Conservation (phyloP, 2,113 vertebrate genomes). For the Triplophysa tibetana region DNA sequence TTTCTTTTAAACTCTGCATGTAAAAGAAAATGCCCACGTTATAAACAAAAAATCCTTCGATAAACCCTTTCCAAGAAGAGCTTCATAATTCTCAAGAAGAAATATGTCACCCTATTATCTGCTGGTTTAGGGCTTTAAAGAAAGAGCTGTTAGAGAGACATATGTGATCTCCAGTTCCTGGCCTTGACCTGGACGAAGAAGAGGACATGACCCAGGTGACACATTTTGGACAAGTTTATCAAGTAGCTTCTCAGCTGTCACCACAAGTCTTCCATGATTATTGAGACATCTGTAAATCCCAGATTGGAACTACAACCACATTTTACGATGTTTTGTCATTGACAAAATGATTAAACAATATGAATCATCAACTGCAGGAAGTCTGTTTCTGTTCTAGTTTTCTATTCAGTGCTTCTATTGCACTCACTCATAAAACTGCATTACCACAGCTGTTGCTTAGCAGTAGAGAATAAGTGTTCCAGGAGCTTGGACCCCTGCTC, state of each 20-base stretch:
- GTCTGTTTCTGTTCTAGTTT: not conserved
- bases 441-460: constrained; percentile 21
- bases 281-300: constrained; percentile 2
- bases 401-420: not conserved
- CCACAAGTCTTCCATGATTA: constrained; percentile 3
- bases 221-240: constrained; percentile 28
- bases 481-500: constrained; percentile 19
- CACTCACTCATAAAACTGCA: not conserved
- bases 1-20: not conserved
- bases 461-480: not conserved
- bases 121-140: not conserved
- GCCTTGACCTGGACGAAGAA: constrained; percentile 19
- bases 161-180: not conserved
- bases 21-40: not conserved
- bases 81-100: not conserved
- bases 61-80: not conserved
- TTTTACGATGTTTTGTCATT: not conserved
- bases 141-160: not conserved
- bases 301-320: not conserved
- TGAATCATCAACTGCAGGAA: constrained; percentile 12
- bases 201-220: constrained; percentile 3
- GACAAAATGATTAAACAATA: constrained; percentile 10
- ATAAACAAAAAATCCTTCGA: no score
- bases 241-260: constrained; percentile 11
- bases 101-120: not conserved